phyloP scores from a whole-genome alignment of 2,797 vertebrate species.

The Serranus cabrilla region DNA sequence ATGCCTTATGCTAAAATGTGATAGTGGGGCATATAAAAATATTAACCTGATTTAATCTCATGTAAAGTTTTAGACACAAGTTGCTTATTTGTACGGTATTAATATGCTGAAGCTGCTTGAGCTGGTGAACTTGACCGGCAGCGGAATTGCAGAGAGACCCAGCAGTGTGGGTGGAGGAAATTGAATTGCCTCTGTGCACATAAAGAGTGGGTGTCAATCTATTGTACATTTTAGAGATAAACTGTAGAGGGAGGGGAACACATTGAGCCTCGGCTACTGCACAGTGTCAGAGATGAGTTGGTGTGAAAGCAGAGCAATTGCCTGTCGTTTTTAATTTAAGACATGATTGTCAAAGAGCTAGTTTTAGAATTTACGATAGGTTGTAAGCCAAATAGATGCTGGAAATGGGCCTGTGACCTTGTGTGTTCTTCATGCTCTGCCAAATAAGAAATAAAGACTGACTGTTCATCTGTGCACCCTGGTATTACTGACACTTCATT shows the following conservation, averaged over 20 bases:
- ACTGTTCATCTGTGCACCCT: background rate
- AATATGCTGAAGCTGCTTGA: conserved; percentile 69
- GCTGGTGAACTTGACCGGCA: conserved; percentile 78
- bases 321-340: conserved; percentile 61
- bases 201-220: conserved; percentile 80
- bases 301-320: conserved; percentile 56
- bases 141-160: conserved; percentile 66
- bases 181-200: conserved; percentile 79
- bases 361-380: conserved; percentile 26
- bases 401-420: conserved; percentile 14
- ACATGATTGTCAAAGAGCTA: conserved; percentile 38
- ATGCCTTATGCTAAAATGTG: background rate
- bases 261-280: conserved; percentile 54
- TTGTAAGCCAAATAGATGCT: conserved; percentile 15
- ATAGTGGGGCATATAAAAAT: background rate
- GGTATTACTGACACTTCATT: background rate
- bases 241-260: conserved; percentile 62
- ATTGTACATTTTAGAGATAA: conserved; percentile 78
- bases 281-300: conserved; percentile 58
- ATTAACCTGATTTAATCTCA: conserved; percentile 19
- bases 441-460: conserved; percentile 10
- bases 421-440: conserved; percentile 14
- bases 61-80: conserved; percentile 35
- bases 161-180: conserved; percentile 77
- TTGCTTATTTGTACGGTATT: conserved; percentile 43